Evolutionary conservation across 2,113 vertebrate genomes (phyloP).

Genomic region (Triplophysa dalaica): DNA sequence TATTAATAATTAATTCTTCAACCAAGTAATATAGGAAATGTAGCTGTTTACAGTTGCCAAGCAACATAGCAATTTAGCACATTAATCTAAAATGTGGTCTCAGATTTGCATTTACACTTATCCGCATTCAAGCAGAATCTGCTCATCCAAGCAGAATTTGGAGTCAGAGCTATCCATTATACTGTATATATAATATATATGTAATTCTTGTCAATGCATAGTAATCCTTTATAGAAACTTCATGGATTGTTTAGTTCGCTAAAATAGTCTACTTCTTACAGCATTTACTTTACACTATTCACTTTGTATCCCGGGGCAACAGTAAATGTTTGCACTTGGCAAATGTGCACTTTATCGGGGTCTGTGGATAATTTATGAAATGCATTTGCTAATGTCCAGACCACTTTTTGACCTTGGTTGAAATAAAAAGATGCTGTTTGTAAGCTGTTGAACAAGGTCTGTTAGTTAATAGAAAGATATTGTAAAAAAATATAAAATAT

Average conservation of each 20-base stretch:
- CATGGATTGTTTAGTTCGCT: not conserved
- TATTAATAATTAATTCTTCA: not conserved
- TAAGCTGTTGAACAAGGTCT: not conserved
- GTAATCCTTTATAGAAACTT: not conserved
- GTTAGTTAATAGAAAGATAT: not conserved
- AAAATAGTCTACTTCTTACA: not conserved
- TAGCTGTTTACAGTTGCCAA: not conserved
- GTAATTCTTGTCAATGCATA: not conserved
- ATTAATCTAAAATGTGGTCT: not conserved
- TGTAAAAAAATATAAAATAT: too few species aligned
- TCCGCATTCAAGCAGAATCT: not conserved
- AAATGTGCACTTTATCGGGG: not conserved
- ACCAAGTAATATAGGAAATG: too few species aligned
- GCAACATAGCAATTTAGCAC: not conserved
- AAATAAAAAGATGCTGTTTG: not conserved
- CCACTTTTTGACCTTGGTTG: not conserved
- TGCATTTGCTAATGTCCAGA: constrained; percentile 1
- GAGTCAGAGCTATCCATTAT: not conserved
- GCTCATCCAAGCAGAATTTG: not conserved
- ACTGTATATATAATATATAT: not conserved
- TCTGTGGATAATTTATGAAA: constrained; percentile 19
- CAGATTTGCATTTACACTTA: not conserved
- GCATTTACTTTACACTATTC: constrained; percentile 6
- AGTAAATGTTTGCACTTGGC: constrained; percentile 16
- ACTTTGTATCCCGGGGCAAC: constrained; percentile 24